Evolutionary conservation across 2,888 invertebrate genomes (phyloP), one percentile per base, ranked within the genome.

Genomic region (Cerastoderma edule): DNA sequence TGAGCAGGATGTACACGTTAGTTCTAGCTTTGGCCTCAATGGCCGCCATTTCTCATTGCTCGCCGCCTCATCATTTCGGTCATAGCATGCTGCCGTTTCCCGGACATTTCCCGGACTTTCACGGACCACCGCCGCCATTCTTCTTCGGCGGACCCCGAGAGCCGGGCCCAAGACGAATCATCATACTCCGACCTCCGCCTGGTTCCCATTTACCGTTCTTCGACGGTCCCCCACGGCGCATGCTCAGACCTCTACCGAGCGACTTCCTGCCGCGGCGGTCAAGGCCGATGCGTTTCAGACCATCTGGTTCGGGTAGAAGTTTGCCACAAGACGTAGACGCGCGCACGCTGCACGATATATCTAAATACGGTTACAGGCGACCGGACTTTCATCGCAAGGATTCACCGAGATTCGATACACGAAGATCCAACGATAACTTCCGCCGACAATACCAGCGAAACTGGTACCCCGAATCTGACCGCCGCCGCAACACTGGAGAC

Each of bases 301-400:
- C 27, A 24, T 27, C 2, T 2, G n/a, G 10, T 10, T 13, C 8
- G n/a, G 24, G 24, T n/a, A 60, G 60, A 27, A 10, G 35, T 22
- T 24, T 19, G 5, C 22, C 24, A 24, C 5, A 19, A 27, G 13
- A 6, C 16, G 24, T n/a, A 16, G 24, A 39, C n/a, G 24, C 22
- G 22, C 32, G 22, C 8, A 27, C 39, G 22, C 28, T 22, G 13
- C 39, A 53, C 24, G 27, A 22, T 19, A 24, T 39, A 8, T 60
- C 60, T 2, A 60, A 60, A 39, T 60, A 60, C 27, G 60, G 60
- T 24, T 60, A 60, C 24, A 22, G 24, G 10, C 39, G 60, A 35
- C 60, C 60, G 2, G 39, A 33, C n/a, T 39, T 60, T 16, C 32
- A 56, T 30, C 39, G 24, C 13, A 10, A 16, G n/a, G n/a, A n/a